phyloP scores from a whole-genome alignment of 2,113 vertebrate genomes.

The Nematolebias whitei region DNA sequence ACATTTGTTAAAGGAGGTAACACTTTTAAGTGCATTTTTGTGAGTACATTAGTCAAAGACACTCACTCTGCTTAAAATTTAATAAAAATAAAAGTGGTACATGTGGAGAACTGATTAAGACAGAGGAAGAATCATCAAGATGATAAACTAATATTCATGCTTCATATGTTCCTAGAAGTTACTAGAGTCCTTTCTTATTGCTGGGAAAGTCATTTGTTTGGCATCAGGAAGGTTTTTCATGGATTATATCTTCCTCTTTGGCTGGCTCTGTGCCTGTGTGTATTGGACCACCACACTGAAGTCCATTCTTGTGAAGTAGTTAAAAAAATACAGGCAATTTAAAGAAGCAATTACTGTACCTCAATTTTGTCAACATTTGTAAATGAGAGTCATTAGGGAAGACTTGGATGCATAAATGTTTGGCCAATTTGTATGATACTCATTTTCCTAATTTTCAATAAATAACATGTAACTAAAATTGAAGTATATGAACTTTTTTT shows the following conservation, averaged over 20 bases:
- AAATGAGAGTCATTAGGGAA: slow-evolving; percentile 4
- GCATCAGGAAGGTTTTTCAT: slow-evolving; percentile 60
- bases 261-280: slow-evolving; percentile 15
- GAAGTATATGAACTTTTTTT: slow-evolving; percentile 25
- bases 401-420: slow-evolving; percentile 17
- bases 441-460: slow-evolving; percentile 10
- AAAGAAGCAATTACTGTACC: background rate
- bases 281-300: background rate
- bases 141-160: slow-evolving; percentile 41
- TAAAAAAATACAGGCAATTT: slow-evolving; percentile 8
- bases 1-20: slow-evolving; percentile 29
- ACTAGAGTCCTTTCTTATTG: slow-evolving; percentile 57
- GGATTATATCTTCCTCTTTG: slow-evolving; percentile 29
- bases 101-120: slow-evolving; percentile 15
- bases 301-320: slow-evolving; percentile 14
- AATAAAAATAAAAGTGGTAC: background rate
- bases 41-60: slow-evolving; percentile 32
- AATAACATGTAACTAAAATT: slow-evolving; percentile 20
- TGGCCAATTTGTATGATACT: slow-evolving; percentile 12
- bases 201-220: slow-evolving; percentile 34
- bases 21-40: slow-evolving; percentile 38
- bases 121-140: slow-evolving; percentile 1
- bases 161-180: slow-evolving; percentile 30
- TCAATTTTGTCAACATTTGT: background rate
- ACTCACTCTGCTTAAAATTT: background rate